Percentiles rank a stretch among this genome's conserved stretches.
These are phyloP conservation scores for Rhombomys opimus DNA, from an alignment of 2,113 vertebrate species.

Conservation along the genomic window DNA sequence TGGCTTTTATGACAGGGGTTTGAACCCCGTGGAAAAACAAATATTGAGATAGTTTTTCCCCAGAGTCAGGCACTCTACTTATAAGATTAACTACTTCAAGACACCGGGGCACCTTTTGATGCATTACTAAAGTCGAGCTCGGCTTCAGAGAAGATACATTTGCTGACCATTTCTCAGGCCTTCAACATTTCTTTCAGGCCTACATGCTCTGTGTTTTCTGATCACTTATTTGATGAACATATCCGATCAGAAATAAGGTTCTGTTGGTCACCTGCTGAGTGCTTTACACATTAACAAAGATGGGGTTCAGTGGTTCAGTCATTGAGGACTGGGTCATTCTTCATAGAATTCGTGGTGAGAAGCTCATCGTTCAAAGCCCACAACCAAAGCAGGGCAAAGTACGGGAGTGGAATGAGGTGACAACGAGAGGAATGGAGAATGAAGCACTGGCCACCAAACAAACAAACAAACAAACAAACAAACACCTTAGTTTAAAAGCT, in stretches of 20 bases:
- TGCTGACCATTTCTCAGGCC: constrained; percentile 58
- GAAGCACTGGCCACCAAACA: neutral
- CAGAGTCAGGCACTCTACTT: constrained; percentile 61
- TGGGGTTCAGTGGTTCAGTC: constrained; percentile 40
- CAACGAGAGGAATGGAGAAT: constrained; percentile 11
- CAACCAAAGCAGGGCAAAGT: neutral
- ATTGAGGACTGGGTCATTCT: neutral
- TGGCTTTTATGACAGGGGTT: constrained; percentile 74
- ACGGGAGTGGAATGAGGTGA: neutral
- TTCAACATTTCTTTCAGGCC: constrained; percentile 71
- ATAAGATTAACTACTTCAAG: constrained; percentile 69
- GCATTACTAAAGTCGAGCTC: constrained; percentile 68
- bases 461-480: neutral
- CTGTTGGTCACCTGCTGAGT: constrained; percentile 15
- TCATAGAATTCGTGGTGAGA: constrained; percentile 28
- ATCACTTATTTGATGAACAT: constrained; percentile 76
- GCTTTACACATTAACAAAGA: constrained; percentile 47
- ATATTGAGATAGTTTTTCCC: constrained; percentile 67
- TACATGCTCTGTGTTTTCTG: constrained; percentile 57
- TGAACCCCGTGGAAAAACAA: constrained; percentile 75
- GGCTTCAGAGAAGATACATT: constrained; percentile 39
- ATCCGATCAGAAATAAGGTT: constrained; percentile 57
- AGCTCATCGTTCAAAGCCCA: constrained; percentile 44
- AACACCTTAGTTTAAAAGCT: constrained; percentile 57
- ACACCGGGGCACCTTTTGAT: constrained; percentile 40